Base-by-base conservation (phyloP, 30 jellyfish, hydroid and myxozoan species). In the Pseudorhiza aurosa region DNA sequence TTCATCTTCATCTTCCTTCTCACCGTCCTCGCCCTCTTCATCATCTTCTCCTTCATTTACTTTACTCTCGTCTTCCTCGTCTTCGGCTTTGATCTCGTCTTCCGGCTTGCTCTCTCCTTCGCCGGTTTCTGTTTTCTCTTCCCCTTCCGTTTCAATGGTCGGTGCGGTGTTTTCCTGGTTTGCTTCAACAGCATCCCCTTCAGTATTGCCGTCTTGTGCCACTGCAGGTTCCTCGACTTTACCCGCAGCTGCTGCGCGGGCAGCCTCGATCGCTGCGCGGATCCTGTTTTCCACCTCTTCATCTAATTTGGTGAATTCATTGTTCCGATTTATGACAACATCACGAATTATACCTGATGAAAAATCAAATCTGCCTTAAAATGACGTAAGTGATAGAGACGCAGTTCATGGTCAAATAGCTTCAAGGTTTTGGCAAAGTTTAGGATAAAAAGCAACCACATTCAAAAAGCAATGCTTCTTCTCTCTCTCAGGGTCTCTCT, bases 261-360 rank as follows among this genome's bases (percentile, higher is more conserved):
- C 88, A 40, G 96, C 96, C 63, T 74, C 88, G 21, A 75, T 83
- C 22, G 96, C 93, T 50, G 96, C 96, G 25, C 82, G 90, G 15
- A 90, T 83, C 53, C 90, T 76, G 51, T 77, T 72, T 67, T 91
- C 91, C 27, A 80, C 84, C 77, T 91, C 98, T 29, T 62, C 62
- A 46, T 91, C 96, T 4, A 91, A 75, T 29, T 55, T 49, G 26
- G 87, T 45, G 87, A 36, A 91, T 11, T 71, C 45, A 24, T 22
- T 36, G 36, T 78, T 82, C 22, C 98, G 82, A 29, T 51, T 68
- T 12, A 58, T 33, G 29, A 91, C 96, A 18, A 88, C 83, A 35
- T 77, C 90, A 29, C 90, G 85, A 51, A 91, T 91, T 18, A 91
- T 81, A 77, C 96, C 98, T 91, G 75, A 15, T 63, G 22, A 72